Conservation (phyloP, 2,797 vertebrate species). For the Nasua narica region DNA sequence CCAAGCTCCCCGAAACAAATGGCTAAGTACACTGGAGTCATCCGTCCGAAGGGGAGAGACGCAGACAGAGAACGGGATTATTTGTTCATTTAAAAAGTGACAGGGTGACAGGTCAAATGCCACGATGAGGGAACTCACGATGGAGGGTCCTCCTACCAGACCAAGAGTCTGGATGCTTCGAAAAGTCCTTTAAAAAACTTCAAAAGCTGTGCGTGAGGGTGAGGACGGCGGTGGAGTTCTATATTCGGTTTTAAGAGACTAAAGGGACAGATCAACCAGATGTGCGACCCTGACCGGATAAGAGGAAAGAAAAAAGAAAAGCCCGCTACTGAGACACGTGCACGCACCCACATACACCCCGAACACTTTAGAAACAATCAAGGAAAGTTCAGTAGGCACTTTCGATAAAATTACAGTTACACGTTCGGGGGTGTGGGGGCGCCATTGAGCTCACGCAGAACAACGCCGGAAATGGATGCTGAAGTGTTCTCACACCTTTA, state of each 20-base stretch:
- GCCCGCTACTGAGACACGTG: background rate
- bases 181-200: background rate
- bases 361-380: background rate
- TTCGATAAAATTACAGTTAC: background rate
- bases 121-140: background rate
- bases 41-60: background rate
- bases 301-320: background rate
- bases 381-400: background rate
- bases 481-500: background rate
- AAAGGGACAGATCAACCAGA: background rate
- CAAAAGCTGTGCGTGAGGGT: background rate
- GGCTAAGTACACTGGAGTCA: background rate
- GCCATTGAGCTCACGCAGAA: accelerated
- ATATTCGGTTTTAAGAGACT: background rate
- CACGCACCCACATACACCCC: background rate
- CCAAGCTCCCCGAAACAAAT: background rate
- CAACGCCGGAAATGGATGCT: background rate
- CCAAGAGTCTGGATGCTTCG: background rate
- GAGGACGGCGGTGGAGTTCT: too few relatives aligned
- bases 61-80: background rate
- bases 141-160: background rate
- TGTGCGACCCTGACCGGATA: background rate
- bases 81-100: background rate
- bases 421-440: background rate
- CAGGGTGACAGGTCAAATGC: background rate